A percentile compares a stretch with the other conserved stretches of the same genome.
phyloP scores from a whole-genome alignment of 2,113 vertebrate species.

The Vulpes ferrilata region DNA sequence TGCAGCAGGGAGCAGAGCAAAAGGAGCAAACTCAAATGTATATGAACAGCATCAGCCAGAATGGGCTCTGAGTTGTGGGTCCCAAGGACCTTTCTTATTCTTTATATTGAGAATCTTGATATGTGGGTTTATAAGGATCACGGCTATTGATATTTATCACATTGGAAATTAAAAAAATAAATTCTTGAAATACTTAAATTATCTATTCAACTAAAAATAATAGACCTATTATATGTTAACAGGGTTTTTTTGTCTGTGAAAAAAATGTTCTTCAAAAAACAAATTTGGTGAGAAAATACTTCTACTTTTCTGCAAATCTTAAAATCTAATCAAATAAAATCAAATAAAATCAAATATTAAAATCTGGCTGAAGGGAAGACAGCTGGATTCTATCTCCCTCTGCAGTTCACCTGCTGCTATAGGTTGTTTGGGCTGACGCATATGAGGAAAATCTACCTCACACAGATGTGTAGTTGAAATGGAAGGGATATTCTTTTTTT shows the following conservation, averaged over 20 bases:
- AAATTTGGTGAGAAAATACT: not conserved
- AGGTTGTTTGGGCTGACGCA: not conserved
- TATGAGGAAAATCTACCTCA: not conserved
- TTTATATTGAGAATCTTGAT: not conserved
- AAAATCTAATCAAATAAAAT: no score
- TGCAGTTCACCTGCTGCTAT: not conserved
- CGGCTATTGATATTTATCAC: not conserved
- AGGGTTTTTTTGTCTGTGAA: not conserved
- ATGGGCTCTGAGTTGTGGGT: not conserved
- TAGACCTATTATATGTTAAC: not conserved
- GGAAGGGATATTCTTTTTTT: no score
- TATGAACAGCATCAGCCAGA: not conserved
- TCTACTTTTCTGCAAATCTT: not conserved
- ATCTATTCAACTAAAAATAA: constrained; percentile 33
- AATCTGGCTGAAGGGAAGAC: not conserved
- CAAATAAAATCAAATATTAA: no score
- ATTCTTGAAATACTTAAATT: not conserved
- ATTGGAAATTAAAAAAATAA: not conserved
- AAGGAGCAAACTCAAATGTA: not conserved
- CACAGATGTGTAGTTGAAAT: not conserved
- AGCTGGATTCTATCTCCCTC: not conserved
- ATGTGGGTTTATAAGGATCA: not conserved
- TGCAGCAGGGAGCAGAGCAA: no score
- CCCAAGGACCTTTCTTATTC: not conserved
- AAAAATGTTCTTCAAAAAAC: not conserved